Conservation (phyloP, 2,888 invertebrate species). For the Drosophila pegasa region DNA sequence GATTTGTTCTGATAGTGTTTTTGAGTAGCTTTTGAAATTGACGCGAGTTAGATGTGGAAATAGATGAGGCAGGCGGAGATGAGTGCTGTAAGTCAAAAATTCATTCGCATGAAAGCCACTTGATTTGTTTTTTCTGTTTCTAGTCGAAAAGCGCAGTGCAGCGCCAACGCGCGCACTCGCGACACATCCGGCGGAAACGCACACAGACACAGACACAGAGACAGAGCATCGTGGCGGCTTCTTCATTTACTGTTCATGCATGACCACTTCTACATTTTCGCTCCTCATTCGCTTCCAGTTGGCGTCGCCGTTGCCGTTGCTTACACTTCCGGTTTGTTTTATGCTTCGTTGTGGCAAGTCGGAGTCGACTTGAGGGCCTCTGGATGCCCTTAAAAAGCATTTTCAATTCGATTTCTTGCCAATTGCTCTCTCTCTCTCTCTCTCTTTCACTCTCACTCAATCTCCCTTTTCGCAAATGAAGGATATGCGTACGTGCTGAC, state of each 20-base stretch:
- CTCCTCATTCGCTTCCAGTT: constrained; percentile 53
- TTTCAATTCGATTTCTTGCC: constrained; percentile 66
- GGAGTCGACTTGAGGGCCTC: constrained; percentile 34
- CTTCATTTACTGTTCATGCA: constrained; percentile 69
- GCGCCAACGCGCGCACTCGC: constrained; percentile 59
- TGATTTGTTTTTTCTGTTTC: constrained; percentile 62
- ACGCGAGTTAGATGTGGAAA: neutral
- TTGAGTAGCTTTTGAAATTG: neutral
- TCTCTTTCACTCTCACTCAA: neutral
- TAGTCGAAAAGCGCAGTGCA: constrained; percentile 36
- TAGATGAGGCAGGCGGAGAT: constrained; percentile 18
- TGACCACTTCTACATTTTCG: constrained; percentile 65
- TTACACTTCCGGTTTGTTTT: constrained; percentile 64
- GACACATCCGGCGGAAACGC: constrained; percentile 61
- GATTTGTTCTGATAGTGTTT: neutral
- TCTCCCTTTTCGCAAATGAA: constrained; percentile 44
- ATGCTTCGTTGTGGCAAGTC: constrained; percentile 40
- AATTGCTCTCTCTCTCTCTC: constrained; percentile 42
- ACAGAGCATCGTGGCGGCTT: constrained; percentile 9
- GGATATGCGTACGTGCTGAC: constrained; percentile 68
- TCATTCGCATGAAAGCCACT: constrained; percentile 55
- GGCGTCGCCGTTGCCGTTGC: constrained; percentile 34
- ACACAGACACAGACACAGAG: constrained; percentile 27
- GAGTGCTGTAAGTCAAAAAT: constrained; percentile 46
- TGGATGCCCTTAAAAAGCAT: constrained; percentile 51